Base-by-base conservation (phyloP, 1,140 invertebrate species). In the Aphaenogaster floridana region DNA sequence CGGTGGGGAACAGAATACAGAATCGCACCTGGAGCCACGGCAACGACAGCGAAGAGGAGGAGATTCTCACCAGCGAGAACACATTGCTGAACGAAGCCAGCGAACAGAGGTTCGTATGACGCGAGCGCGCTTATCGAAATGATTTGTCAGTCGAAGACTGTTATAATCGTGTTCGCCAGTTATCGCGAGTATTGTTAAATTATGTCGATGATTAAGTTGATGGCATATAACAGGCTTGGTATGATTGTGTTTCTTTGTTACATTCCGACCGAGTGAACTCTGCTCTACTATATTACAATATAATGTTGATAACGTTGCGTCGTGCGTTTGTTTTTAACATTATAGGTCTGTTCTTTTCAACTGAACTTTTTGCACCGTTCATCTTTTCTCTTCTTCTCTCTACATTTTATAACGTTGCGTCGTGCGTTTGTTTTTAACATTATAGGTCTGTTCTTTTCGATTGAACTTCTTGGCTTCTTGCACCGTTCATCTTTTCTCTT, bases 11-110 rank as follows among this genome's bases (percentile, higher is more conserved):
- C 52, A 78, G 69, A 36, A 42, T 93, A 1, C 77, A 52, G 2
- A 80, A 89, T 15, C 69, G 90, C 61, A 90, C 79, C 6, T 93
- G 92, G 92, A 92, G 92, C 17, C 84, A 91, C n/a, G 88, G 52
- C n/a, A 76, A 79, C 0, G 92, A 93, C 1, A 89, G 86, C 64
- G 88, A 84, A 0, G 90, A 86, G 2, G 91, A 92, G 0, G 71
- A 84, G 0, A 15, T 61, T 28, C 28, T 28, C 11, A 5, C n/a
- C 17, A 85, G 28, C 13, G 92, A 93, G 45, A 87, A 87, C 50
- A 68, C 78, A 28, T 77, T 90, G 45, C 71, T 93, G 3, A 69
- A 71, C 52, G 83, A 84, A 50, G 42, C 11, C 6, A 21, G 28
- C 57, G 64, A 86, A 42, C 72, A 88, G 59, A 92, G 89, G 92